These are phyloP conservation scores for Noctua janthe DNA, from an alignment of 2,888 invertebrate species.

Conservation along the genomic window DNA sequence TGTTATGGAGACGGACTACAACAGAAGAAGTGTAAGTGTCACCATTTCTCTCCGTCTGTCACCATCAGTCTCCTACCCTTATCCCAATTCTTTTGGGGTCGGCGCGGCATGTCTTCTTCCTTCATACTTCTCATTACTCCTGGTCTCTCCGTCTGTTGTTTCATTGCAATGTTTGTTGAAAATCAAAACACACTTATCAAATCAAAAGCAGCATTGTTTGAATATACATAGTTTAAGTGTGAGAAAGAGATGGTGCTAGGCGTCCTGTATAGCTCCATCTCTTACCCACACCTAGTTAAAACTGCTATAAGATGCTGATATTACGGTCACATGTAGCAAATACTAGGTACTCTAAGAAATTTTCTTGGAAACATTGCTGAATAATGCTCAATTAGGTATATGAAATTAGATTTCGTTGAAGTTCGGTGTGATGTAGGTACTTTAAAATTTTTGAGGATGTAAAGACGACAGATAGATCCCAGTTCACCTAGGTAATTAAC, in stretches of 20 bases:
- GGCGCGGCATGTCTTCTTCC: not conserved
- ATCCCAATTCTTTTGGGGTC: too few species aligned
- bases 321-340: not conserved
- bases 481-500: not conserved
- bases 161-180: too few species aligned
- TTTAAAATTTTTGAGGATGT: not conserved
- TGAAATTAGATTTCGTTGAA: too few species aligned
- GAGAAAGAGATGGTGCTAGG: not conserved
- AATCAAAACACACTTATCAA: not conserved
- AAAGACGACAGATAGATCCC: not conserved
- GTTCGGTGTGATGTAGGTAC: not conserved
- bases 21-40: conserved; percentile 55
- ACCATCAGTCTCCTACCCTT: not conserved
- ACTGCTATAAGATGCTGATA: not conserved
- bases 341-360: too few species aligned
- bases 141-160: not conserved
- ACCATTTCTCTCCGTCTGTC: not conserved
- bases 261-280: not conserved
- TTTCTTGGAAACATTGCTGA: too few species aligned
- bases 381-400: too few species aligned
- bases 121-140: not conserved
- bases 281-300: not conserved
- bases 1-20: conserved; percentile 60
- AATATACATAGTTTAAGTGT: not conserved
- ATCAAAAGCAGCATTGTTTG: not conserved